A percentile compares a stretch with the other conserved stretches of the same genome.
Conservation (phyloP, 2,113 vertebrate species). For the Platichthys stellatus region DNA sequence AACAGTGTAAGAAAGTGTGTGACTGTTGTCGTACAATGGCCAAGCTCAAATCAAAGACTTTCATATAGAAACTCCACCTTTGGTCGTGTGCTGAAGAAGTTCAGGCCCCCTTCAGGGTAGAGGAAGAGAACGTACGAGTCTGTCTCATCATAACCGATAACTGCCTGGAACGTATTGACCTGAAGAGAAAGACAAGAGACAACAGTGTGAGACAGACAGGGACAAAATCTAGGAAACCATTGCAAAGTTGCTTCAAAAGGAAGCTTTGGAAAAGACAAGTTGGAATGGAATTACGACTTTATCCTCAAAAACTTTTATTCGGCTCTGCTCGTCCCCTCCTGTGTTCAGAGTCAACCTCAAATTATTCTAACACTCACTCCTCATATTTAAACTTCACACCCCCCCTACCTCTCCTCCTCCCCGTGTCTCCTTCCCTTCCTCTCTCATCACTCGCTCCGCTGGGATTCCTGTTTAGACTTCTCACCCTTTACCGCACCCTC, state of each 20-base stretch:
- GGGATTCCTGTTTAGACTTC: constrained; percentile 50
- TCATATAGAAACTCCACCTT: constrained; percentile 73
- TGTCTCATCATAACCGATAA: constrained; percentile 86
- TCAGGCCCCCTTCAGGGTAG: constrained; percentile 89
- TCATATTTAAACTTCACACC: constrained; percentile 68
- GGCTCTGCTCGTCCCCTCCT: constrained; percentile 21
- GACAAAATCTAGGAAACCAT: background rate
- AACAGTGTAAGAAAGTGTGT: background rate
- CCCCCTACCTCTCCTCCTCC: constrained; percentile 22
- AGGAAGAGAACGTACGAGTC: constrained; percentile 91
- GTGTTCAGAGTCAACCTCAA: constrained; percentile 17
- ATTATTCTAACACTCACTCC: constrained; percentile 47
- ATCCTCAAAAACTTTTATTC: no score
- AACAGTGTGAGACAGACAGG: background rate
- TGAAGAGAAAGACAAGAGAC: constrained; percentile 56
- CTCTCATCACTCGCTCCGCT: constrained; percentile 24
- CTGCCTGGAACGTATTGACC: constrained; percentile 96
- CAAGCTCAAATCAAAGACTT: background rate
- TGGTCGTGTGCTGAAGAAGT: constrained; percentile 91
- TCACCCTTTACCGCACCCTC: constrained; percentile 10
- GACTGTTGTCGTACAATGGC: background rate
- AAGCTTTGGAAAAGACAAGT: no score
- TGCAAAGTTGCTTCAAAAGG: background rate
- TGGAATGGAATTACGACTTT: no score
- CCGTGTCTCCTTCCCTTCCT: constrained; percentile 39